Conservation (phyloP, 2,797 vertebrate species). For the Anguilla marmorata region DNA sequence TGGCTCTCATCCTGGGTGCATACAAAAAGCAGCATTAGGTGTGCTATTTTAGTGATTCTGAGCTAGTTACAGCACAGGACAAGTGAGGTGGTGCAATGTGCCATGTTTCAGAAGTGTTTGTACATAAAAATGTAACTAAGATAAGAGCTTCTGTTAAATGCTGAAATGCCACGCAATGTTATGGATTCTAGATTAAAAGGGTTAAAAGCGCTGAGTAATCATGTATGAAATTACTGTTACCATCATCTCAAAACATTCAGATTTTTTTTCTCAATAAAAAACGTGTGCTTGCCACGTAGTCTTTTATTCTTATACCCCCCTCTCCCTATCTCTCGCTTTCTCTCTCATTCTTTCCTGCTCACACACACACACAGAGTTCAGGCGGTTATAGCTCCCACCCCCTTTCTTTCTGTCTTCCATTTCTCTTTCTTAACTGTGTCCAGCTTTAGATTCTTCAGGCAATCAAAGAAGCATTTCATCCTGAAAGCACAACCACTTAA, state of each 20-base stretch:
- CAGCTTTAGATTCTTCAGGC: constrained; percentile 45
- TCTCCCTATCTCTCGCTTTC: constrained; percentile 40
- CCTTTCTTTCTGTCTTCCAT: constrained; percentile 32
- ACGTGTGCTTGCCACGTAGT: constrained; percentile 73
- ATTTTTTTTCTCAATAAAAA: constrained; percentile 28
- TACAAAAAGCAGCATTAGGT: neutral
- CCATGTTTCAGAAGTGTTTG: neutral
- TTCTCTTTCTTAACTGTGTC: constrained; percentile 30
- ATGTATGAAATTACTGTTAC: neutral
- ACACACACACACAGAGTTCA: neutral
- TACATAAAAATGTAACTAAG: neutral
- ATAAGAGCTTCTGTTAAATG: neutral
- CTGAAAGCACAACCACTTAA: constrained; percentile 54
- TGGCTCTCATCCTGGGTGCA: neutral
- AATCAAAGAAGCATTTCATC: constrained; percentile 59
- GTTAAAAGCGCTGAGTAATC: constrained; percentile 17
- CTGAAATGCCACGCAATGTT: neutral
- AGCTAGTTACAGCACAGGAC: neutral
- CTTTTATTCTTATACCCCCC: constrained; percentile 56
- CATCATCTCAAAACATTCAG: neutral
- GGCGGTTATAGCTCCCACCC: neutral
- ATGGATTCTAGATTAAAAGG: neutral
- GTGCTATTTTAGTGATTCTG: neutral
- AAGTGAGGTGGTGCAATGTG: neutral
- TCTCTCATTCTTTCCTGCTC: constrained; percentile 1